Conservation (phyloP, 2,113 vertebrate species). For the Polyodon spathula region DNA sequence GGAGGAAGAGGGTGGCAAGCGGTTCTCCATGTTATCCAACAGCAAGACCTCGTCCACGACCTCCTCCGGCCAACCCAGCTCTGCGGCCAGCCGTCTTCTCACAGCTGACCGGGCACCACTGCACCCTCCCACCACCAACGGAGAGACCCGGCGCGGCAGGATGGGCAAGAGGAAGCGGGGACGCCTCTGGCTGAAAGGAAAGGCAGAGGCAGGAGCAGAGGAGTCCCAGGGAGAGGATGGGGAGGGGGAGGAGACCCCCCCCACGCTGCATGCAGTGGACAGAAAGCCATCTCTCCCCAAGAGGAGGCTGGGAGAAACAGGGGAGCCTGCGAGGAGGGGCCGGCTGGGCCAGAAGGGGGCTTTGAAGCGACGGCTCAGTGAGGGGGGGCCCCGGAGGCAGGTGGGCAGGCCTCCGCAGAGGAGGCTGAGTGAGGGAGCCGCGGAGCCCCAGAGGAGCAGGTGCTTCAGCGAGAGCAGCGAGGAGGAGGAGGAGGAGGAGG, state of each 20-base stretch:
- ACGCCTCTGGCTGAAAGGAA: constrained; percentile 60
- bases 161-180: constrained; percentile 71
- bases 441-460: constrained; percentile 43
- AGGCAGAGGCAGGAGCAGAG: constrained; percentile 40
- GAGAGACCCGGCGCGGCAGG: constrained; percentile 70
- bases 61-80: constrained; percentile 26
- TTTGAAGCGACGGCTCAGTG: constrained; percentile 27
- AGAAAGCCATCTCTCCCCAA: background rate
- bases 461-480: constrained; percentile 88
- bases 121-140: constrained; percentile 41
- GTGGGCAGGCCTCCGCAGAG: constrained; percentile 24
- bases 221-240: constrained; percentile 31
- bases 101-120: constrained; percentile 24
- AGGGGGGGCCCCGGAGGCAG: constrained; percentile 46
- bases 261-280: background rate
- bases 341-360: too few relatives aligned
- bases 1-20: constrained; percentile 36
- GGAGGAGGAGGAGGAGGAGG: constrained; percentile 57
- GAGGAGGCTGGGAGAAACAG: background rate
- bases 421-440: constrained; percentile 39
- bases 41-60: constrained; percentile 46
- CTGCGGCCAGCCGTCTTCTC: constrained; percentile 28
- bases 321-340: too few relatives aligned
- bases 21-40: constrained; percentile 47
- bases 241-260: constrained; percentile 3